phyloP scores from a whole-genome alignment of 2,888 invertebrate species.

The Onthophagus sagittarius region DNA sequence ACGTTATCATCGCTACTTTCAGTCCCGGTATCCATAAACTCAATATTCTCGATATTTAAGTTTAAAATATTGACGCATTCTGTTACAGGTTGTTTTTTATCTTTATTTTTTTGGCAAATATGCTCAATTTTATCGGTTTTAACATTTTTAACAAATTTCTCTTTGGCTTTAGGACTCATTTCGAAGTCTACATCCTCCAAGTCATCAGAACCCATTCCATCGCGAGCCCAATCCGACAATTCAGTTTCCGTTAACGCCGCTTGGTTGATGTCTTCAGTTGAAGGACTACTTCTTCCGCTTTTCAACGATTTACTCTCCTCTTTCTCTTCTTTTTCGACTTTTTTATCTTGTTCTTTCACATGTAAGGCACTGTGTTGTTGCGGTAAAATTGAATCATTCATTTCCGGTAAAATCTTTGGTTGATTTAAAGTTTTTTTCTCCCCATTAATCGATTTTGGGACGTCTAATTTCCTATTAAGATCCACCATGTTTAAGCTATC shows the following conservation, averaged over 20 bases:
- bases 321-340: constrained; percentile 21
- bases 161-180: constrained; percentile 49
- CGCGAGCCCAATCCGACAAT: constrained; percentile 85
- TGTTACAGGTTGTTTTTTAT: constrained; percentile 34
- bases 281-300: constrained; percentile 52
- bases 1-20: constrained; percentile 61
- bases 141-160: constrained; percentile 30
- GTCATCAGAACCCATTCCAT: constrained; percentile 74
- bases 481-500: constrained; percentile 33
- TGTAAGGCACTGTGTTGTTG: constrained; percentile 39
- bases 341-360: constrained; percentile 32
- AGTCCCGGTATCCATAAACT: constrained; percentile 83
- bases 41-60: constrained; percentile 71
- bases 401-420: constrained; percentile 44
- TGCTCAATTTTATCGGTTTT: constrained; percentile 45
- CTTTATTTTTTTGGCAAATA: constrained; percentile 41
- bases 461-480: constrained; percentile 28
- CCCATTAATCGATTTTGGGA: constrained; percentile 41
- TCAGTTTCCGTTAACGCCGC: constrained; percentile 80
- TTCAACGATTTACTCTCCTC: constrained; percentile 35
- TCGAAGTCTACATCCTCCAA: constrained; percentile 63
- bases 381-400: constrained; percentile 35
- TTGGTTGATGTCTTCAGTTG: constrained; percentile 59
- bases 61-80: constrained; percentile 39
- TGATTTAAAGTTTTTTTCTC: constrained; percentile 47